Base-by-base conservation (phyloP, 2,888 invertebrate genomes). In the Netelia fuscicornis region DNA sequence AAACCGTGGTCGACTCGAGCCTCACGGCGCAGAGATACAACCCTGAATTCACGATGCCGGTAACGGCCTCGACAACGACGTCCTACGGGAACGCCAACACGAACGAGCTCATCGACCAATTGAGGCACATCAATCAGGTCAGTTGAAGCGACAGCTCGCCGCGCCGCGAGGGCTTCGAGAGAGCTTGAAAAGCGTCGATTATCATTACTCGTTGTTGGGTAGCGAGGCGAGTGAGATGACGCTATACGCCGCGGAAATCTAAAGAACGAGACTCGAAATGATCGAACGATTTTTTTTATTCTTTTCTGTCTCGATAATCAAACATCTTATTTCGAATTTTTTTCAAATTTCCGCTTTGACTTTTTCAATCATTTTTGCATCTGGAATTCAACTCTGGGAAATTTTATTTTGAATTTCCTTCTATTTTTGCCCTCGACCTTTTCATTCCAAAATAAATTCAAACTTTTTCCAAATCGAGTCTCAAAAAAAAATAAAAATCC, bases 11-110 rank as follows among this genome's bases (percentile, higher is more conserved):
- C 25, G 96, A 96, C 56, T 96, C 97, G 67, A 97, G 97, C 8
- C 91, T 96, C 81, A 96, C 95, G 87, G 96, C 97, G 88, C 97
- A 98, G 93, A 96, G 96, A 92, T 97, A 97, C 94, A 98, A 98
- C 92, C 97, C 98, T 0, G 98, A 98, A 94, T 92, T 93, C 86
- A 89, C 92, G 68, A 86, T 92, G 75, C 87, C 90, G 76, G 87
- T 89, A 76, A 84, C 89, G 85, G 86, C 89, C 67, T 88, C 89
- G 70, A 87, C 87, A 68, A 89, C 90, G 85, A 87, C 89, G 62
- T 88, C 89, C 87, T 92, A 92, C 88, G 87, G 90, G 82, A 93
- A 93, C 86, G 88, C 92, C 81, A 93, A 93, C 86, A 93, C 92
- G 80, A 93, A 92, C 87, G 92, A 90, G 74, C 92, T 93, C 87